phyloP scores from a whole-genome alignment of 2,888 invertebrate genomes.

The Trypoxylon attenuatum region DNA sequence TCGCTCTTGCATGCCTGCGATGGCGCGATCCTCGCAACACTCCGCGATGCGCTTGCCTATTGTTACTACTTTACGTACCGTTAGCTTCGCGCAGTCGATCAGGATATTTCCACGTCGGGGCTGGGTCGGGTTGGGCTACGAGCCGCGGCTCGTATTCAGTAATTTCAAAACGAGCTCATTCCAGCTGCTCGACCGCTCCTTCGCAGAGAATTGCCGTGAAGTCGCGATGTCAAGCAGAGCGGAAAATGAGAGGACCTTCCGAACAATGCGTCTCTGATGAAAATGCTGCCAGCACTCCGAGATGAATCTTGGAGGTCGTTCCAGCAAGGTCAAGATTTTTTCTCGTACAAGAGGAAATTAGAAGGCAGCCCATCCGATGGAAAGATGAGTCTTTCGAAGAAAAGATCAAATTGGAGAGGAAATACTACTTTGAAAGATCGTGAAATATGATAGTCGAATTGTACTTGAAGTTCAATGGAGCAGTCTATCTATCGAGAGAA shows the following conservation, averaged over 20 bases:
- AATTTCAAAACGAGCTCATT: background rate
- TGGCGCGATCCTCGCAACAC: constrained; percentile 22
- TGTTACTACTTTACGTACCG: constrained; percentile 52
- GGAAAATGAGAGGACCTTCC: background rate
- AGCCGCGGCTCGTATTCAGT: background rate
- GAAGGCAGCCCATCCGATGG: too few species aligned
- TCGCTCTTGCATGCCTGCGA: constrained; percentile 33
- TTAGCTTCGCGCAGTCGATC: constrained; percentile 52
- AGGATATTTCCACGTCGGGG: constrained; percentile 33
- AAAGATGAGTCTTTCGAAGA: too few species aligned
- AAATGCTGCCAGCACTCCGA: too few species aligned
- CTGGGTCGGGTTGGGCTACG: background rate
- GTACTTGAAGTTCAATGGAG: too few species aligned
- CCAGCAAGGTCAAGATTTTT: too few species aligned
- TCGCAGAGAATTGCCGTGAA: background rate
- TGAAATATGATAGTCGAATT: too few species aligned
- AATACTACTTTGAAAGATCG: too few species aligned
- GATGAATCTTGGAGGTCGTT: too few species aligned
- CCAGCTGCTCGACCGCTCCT: background rate
- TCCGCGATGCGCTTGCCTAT: constrained; percentile 39
- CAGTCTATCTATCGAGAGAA: constrained; percentile 24
- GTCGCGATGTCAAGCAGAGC: too few species aligned
- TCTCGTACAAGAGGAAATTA: too few species aligned
- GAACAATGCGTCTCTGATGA: too few species aligned
- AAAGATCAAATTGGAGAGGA: too few species aligned